Base-by-base conservation (phyloP, 2,797 vertebrate species). In the Sebastes melanostomus region DNA sequence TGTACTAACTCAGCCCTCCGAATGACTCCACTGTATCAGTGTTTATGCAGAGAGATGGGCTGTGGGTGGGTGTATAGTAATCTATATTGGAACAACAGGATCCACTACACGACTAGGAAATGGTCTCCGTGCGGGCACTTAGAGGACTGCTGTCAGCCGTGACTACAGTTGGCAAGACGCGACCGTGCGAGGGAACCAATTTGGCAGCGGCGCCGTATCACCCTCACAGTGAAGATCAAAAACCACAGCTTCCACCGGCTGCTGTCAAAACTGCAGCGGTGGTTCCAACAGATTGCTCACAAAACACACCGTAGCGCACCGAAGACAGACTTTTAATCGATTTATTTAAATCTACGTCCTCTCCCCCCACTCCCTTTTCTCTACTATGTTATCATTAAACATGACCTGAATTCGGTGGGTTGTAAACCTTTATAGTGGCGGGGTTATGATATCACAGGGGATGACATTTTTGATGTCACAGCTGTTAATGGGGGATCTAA, bases 351-450 rank as follows among this genome's bases (percentile, higher is more conserved):
- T 63, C 25, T 50, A 34, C 12, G 30, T 20, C 3, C 3, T 24
- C 5, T 22, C 8, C 9, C 10, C 46, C 20, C 9, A 0, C 50
- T 9, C 50, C 8, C 34, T 25, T 70, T 72, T 25, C 27, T 67
- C 38, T 30, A 4, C 16, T 36, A 8, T 70, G 27, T 80, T 70
- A 69, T 78, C 36, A 67, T 88, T 80, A 83, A 85, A 86, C 60
- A 50, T 74, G 78, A 55, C 75, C 63, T 63, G 36, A 36, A 79
- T 83, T 83, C 4, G 10, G 22, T 16, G 54, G 52, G 29, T 59
- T 70, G 69, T 82, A 86, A 90, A 89, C 62, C 66, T 91, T 89
- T 82, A 88, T 60, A 22, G 46, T 29, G 60, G 34, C 71, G 20
- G 22, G 52, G 59, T 80, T 80, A 74, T 52, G 36, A 84, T 70